Evolutionary conservation across 1,140 invertebrate genomes (phyloP), one percentile per base, ranked within the genome.

Genomic region (Telenomus remus): DNA sequence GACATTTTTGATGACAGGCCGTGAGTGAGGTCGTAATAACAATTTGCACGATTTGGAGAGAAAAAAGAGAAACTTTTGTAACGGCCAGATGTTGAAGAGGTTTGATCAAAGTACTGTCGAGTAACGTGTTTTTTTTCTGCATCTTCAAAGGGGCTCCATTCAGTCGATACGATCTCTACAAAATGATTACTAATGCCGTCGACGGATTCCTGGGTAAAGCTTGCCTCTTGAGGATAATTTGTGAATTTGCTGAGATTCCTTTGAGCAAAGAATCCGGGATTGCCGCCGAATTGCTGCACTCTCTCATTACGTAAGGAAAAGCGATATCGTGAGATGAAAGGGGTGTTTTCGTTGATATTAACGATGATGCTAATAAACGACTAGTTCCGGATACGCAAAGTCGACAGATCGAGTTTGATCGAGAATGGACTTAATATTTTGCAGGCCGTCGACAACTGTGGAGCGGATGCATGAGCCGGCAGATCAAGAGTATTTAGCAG

Each of bases 221-320:
- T 65, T 95, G 94, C 84, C 88, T 95, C 48, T 89, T 94, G 43
- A 91, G 91, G 80, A 91, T 91, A 68, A 92, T 95, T 81, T 95
- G 94, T 81, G 93, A 95, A 86, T 90, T 91, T 0, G 91, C 93
- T 0, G 90, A 91, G 71, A 89, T 90, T 33, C 92, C 93, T 61
- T 91, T 94, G 65, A 90, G 89, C 65, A 88, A 89, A 79, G 88
- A 90, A 73, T 90, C 90, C 76, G 92, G 93, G 13, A 87, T 94
- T 54, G 84, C 92, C 70, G 91, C 91, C n/a, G 91, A 94, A 88
- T 87, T 94, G 65, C 83, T 93, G 16, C 92, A 93, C 80, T 89
- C 92, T 73, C 82, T 94, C 66, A 89, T 95, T 76, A 92, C 92
- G 86, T 87, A 84, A 88, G 82, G 54, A 47, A 63, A 56, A 37